phyloP scores from a whole-genome alignment of 2,797 vertebrate genomes.

The Calcarius lapponicus region DNA sequence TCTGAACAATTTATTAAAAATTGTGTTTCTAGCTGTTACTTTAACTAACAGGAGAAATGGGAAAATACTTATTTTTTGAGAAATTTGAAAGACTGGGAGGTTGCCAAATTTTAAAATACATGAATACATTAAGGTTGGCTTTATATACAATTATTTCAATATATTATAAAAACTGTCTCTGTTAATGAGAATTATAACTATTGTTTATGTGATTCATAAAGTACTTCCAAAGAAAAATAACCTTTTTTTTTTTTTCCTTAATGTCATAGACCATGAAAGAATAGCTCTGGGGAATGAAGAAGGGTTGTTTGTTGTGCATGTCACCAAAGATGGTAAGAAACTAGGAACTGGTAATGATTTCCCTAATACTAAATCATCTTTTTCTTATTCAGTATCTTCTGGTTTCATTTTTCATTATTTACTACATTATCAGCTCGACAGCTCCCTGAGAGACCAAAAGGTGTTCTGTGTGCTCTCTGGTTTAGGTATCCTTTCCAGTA shows the following conservation, averaged over 20 bases:
- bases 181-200: background rate
- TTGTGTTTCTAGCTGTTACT: background rate
- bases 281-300: conserved; percentile 98
- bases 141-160: background rate
- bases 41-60: background rate
- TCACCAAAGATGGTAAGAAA: conserved; percentile 97
- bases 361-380: background rate
- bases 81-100: background rate
- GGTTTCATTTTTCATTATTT: background rate
- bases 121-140: background rate
- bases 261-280: conserved; percentile 91
- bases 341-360: background rate
- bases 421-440: background rate
- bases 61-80: background rate
- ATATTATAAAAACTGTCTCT: background rate
- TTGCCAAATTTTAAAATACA: background rate
- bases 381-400: background rate
- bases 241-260: background rate
- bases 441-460: background rate
- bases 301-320: conserved; percentile 93
- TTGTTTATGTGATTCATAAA: background rate
- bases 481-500: background rate
- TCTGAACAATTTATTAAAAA: background rate
- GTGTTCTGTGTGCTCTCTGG: background rate
- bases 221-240: conserved; percentile 27